Evolutionary conservation across 1,140 invertebrate species (phyloP).

Genomic region (Subanguina moxae): DNA sequence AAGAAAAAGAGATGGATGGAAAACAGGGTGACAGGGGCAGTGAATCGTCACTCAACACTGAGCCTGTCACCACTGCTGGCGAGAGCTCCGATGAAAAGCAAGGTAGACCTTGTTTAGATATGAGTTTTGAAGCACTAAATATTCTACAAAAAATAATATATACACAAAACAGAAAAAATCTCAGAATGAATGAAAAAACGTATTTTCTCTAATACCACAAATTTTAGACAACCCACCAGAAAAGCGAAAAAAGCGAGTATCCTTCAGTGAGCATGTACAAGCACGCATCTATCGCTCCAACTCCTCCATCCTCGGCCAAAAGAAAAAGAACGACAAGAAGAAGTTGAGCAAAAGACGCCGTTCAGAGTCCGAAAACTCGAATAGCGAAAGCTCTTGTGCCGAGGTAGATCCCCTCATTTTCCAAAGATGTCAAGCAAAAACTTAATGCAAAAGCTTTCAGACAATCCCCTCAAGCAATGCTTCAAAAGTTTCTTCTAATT

Average conservation of each 20-base stretch:
- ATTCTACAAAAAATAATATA: too few species aligned
- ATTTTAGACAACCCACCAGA: background rate
- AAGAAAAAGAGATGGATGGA: background rate
- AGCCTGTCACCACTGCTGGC: background rate
- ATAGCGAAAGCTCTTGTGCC: background rate
- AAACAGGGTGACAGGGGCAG: background rate
- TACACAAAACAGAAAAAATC: too few species aligned
- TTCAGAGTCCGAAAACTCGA: slow-evolving; percentile 9
- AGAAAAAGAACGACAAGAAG: slow-evolving; percentile 24
- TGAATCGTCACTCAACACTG: slow-evolving; percentile 10
- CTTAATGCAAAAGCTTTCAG: too few species aligned
- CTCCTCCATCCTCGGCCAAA: slow-evolving; percentile 14
- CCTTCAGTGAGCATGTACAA: slow-evolving; percentile 32
- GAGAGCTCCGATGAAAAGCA: slow-evolving; percentile 7
- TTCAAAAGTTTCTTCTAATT: background rate
- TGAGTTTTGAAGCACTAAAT: too few species aligned
- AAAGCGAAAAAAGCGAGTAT: slow-evolving; percentile 33
- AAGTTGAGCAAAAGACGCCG: slow-evolving; percentile 11
- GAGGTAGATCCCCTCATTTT: background rate
- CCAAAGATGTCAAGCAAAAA: background rate
- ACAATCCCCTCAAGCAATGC: too few species aligned
- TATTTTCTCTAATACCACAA: too few species aligned
- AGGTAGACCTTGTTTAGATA: too few species aligned
- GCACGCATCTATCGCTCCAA: slow-evolving; percentile 31
- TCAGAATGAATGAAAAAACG: too few species aligned